Base-by-base conservation (phyloP, 2,797 vertebrate genomes). In the Dendrocincla fuliginosa region DNA sequence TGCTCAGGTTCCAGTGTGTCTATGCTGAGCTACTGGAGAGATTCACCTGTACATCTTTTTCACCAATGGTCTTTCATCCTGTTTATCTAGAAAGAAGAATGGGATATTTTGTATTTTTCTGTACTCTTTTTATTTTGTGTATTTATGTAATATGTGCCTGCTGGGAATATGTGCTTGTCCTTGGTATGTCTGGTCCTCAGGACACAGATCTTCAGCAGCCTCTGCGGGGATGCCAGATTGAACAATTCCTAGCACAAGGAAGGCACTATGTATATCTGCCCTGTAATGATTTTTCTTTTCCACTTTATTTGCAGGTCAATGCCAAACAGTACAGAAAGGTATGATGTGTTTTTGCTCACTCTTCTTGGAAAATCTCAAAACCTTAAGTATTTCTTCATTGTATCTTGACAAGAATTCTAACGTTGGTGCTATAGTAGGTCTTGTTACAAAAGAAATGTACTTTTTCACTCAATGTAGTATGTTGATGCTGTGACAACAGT, bases 301-400 rank as follows among this genome's bases (percentile, higher is more conserved):
- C 61, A 83, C 73, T 95, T 80, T 93, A 14, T 96, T 97, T 95
- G 67, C 97, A 99, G 99, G 98, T 95, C 97, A 96, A 96, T 99
- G 99, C 97, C 97, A 95, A 89, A 97, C 28, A 25, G 97, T 95
- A 63, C 98, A 98, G 81, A 98, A 97, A 98, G 96, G 99, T 99
- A 96, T 39, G 91, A 35, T 61, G 32, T 76, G 27, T 44, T 70
- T 91, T 94, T 71, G 10, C 30, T 68, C 0, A 0, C 35, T 90
- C 11, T 41, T 82, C 32, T 23, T 65, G 63, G 37, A 86, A 59
- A 85, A 91, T 49, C 37, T 68, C 3, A 1, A 78, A 70, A 63
- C 25, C 14, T 71, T 90, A 84, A 95, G 89, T 97, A 92, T 88
- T 89, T 65, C 27, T 75, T 87, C 20, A 50, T 74, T 61, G 28